These are phyloP conservation scores for Tyrophagus putrescentiae DNA, from an alignment of 1,140 invertebrate genomes.

Conservation along the genomic window DNA sequence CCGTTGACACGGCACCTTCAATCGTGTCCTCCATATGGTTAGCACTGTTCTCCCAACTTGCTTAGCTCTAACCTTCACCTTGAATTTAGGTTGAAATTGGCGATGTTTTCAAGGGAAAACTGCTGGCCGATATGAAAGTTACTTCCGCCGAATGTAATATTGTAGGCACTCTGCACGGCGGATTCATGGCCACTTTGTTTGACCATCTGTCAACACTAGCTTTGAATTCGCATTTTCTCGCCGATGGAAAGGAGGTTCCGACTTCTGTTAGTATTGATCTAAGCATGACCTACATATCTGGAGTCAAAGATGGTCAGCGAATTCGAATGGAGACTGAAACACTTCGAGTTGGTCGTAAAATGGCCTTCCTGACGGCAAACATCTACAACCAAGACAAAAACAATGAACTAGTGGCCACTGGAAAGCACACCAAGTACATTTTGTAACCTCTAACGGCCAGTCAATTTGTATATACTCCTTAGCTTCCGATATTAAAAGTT, in stretches of 20 bases:
- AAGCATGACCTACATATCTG: constrained; percentile 52
- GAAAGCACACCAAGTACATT: constrained; percentile 62
- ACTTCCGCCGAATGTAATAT: constrained; percentile 57
- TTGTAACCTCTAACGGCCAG: not conserved
- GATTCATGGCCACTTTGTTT: constrained; percentile 60
- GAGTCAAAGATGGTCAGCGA: constrained; percentile 55
- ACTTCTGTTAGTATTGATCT: constrained; percentile 58
- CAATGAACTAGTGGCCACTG: constrained; percentile 54
- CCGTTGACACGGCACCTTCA: too few relatives aligned
- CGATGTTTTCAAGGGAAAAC: not conserved
- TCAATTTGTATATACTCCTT: not conserved
- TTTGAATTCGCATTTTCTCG: constrained; percentile 39
- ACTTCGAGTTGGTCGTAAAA: constrained; percentile 52
- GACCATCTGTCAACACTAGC: constrained; percentile 68
- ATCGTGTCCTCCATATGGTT: too few relatives aligned
- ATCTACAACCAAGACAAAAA: constrained; percentile 54
- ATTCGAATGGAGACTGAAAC: constrained; percentile 63
- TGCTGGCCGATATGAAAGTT: constrained; percentile 54
- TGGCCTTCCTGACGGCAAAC: constrained; percentile 65
- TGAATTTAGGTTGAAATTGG: constrained; percentile 17
- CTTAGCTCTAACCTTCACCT: too few relatives aligned
- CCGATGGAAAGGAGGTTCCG: constrained; percentile 35
- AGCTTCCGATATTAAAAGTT: not conserved
- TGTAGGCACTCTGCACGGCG: constrained; percentile 61
- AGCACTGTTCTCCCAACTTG: too few relatives aligned